Conservation (phyloP, 2,113 vertebrate species). For the Chauna torquata region DNA sequence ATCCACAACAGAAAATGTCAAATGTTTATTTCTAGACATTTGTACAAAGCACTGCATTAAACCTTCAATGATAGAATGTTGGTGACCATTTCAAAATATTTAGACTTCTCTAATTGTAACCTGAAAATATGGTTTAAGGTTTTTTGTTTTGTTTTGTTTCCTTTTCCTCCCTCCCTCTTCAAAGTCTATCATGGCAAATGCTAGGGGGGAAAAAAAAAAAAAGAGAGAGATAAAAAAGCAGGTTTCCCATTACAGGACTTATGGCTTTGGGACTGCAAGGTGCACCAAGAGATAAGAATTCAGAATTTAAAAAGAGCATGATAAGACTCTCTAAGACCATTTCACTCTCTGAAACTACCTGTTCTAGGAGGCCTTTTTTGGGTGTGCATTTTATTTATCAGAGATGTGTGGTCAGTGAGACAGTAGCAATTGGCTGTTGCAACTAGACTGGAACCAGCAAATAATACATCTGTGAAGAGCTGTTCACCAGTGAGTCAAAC, state of each 20-base stretch:
- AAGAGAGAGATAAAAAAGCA: conserved; percentile 36
- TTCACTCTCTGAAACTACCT: conserved; percentile 55
- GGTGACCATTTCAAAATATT: background rate
- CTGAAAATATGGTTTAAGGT: background rate
- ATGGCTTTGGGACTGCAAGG: conserved; percentile 66
- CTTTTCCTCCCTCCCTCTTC: background rate
- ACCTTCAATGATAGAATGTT: background rate
- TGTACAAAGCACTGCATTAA: background rate
- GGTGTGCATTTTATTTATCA: conserved; percentile 22
- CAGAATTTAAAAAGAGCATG: conserved; percentile 65
- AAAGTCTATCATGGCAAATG: conserved; percentile 10
- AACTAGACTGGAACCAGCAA: conserved; percentile 30
- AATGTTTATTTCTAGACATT: background rate
- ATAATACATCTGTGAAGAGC: conserved; percentile 3
- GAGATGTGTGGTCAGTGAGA: conserved; percentile 53
- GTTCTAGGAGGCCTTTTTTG: conserved; percentile 43
- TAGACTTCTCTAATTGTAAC: background rate
- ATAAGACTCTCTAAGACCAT: conserved; percentile 61
- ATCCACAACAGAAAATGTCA: background rate
- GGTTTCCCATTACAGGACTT: conserved; percentile 61
- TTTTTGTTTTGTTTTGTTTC: background rate
- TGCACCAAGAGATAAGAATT: conserved; percentile 73
- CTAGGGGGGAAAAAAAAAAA: background rate
- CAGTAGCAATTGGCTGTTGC: conserved; percentile 8
- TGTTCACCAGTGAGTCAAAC: conserved; percentile 8